Conservation (phyloP, 1,140 invertebrate genomes). For the Brachionus sp. region DNA sequence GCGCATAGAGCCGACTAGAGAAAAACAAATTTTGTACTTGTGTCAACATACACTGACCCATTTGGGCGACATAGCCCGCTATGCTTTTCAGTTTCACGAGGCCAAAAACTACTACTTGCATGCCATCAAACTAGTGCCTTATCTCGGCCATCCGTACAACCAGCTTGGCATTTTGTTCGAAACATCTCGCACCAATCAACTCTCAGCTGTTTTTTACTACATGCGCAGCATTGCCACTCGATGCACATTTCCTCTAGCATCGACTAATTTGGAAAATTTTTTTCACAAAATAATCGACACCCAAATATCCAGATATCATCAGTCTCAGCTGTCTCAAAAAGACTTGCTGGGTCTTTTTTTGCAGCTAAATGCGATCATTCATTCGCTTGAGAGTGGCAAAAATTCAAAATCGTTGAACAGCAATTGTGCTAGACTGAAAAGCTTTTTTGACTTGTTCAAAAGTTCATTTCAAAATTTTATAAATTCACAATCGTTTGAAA, state of each 20-base stretch:
- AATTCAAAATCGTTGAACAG: conserved; percentile 1
- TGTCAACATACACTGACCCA: conserved; percentile 34
- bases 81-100: conserved; percentile 1
- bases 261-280: conserved; percentile 43
- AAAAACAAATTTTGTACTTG: conserved; percentile 23
- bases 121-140: conserved; percentile 30
- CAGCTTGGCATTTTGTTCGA: conserved; percentile 46
- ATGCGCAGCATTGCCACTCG: conserved; percentile 10
- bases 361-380: neutral
- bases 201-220: conserved; percentile 31
- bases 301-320: conserved; percentile 6
- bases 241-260: conserved; percentile 37
- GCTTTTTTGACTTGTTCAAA: conserved; percentile 29
- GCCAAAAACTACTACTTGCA: conserved; percentile 41
- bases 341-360: conserved; percentile 16
- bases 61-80: conserved; percentile 40
- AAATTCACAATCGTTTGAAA: neutral
- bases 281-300: conserved; percentile 31
- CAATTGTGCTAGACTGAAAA: neutral
- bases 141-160: conserved; percentile 43
- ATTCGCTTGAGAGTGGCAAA: neutral
- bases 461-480: neutral
- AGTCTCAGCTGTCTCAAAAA: conserved; percentile 26
- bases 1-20: neutral
- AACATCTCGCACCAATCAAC: neutral